Base-by-base conservation (phyloP, 1,140 invertebrate genomes). In the Brachionus asplanchnoidis region DNA sequence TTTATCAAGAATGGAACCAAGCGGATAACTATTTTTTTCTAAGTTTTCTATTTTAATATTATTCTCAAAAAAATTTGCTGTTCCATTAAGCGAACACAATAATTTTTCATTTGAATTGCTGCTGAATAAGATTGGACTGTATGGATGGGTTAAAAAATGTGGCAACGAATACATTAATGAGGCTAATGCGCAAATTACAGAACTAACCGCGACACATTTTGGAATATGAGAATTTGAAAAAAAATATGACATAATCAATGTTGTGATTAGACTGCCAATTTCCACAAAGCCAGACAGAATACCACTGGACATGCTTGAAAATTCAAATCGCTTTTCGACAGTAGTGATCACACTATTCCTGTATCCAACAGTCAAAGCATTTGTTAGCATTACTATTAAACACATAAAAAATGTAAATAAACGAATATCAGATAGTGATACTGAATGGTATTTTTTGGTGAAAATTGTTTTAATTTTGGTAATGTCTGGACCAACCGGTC, bases 341-440 rank as follows among this genome's bases (percentile, higher is more conserved):
- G 95, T 97, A 79, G 95, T 97, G 88, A 97, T 97, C 88, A 97
- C 95, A 90, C 95, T 96, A 40, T 97, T 96, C 88, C 98, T 95
- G 89, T 98, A 98, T 6, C 90, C 89, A 1, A 89, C 88, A 14
- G 88, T 88, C 60, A 90, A 79, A 6, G 88, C 87, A 17, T 88
- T 87, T 14, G 87, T 86, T 77, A 97, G 91, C 85, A 95, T 96
- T 68, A 96, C 94, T 85, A 97, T 92, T 89, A 97, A 92, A 88
- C 95, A 96, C 86, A 96, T 93, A 85, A 96, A 93, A 88, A 96
- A 93, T 87, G 97, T 95, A 90, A 97, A 97, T 86, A 95, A 93
- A 93, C 95, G 91, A 73, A 93, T 88, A 84, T 88, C 90, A 80
- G 88, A 46, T 1, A 77, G 50, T 40, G 40, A 42, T 40, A 20